phyloP scores from a whole-genome alignment of 2,113 vertebrate genomes.

The Megalops atlanticus region DNA sequence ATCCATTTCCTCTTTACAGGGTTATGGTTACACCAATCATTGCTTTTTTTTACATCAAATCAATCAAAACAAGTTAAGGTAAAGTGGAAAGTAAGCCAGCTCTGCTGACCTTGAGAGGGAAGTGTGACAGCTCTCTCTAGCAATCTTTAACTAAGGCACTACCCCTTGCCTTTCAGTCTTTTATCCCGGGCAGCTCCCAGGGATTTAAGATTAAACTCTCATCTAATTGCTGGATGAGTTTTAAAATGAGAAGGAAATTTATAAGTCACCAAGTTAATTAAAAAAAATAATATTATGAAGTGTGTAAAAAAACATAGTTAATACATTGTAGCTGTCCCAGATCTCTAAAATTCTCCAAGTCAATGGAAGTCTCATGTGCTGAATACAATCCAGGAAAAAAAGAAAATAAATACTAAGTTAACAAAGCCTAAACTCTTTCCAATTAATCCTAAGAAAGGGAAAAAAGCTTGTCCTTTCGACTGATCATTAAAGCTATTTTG shows the following conservation, averaged over 20 bases:
- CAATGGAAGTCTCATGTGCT: slow-evolving; percentile 49
- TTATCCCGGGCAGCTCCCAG: slow-evolving; percentile 46
- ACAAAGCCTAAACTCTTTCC: slow-evolving; percentile 66
- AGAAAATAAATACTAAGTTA: slow-evolving; percentile 50
- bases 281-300: slow-evolving; percentile 27
- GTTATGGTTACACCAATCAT: background rate
- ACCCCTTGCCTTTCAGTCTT: slow-evolving; percentile 35
- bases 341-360: slow-evolving; percentile 55
- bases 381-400: slow-evolving; percentile 42
- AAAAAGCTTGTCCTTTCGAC: slow-evolving; percentile 66
- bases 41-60: background rate
- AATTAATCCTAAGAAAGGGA: slow-evolving; percentile 66
- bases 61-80: background rate
- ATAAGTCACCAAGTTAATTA: slow-evolving; percentile 36
- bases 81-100: background rate
- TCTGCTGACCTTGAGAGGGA: background rate
- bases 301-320: slow-evolving; percentile 13
- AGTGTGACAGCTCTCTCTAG: slow-evolving; percentile 50
- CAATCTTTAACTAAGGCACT: slow-evolving; percentile 8
- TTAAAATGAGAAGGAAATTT: slow-evolving; percentile 39
- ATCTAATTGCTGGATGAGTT: slow-evolving; percentile 41
- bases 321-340: slow-evolving; percentile 25
- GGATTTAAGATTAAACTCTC: slow-evolving; percentile 52
- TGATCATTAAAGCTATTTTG: slow-evolving; percentile 68
- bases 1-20: background rate